Evolutionary conservation across 1,140 invertebrate species (phyloP).

Genomic region (Temnothorax nylanderi): DNA sequence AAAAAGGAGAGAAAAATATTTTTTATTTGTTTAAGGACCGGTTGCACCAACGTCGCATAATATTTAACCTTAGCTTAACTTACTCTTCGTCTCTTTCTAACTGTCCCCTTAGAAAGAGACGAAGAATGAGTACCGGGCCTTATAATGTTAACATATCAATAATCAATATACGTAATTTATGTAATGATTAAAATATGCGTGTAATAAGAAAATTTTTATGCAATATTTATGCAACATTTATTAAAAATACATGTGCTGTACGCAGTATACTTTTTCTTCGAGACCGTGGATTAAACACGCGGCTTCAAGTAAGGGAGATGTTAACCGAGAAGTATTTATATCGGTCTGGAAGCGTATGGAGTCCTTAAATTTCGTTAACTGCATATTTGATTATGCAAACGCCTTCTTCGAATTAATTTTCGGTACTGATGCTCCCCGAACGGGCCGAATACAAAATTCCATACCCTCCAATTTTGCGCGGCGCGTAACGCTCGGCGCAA

Average conservation of each 20-base stretch:
- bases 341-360: neutral
- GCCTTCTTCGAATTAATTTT: conserved; percentile 39
- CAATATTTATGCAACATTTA: neutral
- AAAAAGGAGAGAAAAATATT: neutral
- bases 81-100: too few species aligned
- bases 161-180: neutral
- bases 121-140: too few species aligned
- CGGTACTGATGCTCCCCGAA: neutral
- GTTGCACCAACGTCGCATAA: too few species aligned
- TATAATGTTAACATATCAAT: neutral
- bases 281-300: neutral
- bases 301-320: neutral
- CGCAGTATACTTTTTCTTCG: neutral
- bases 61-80: too few species aligned
- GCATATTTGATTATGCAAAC: conserved; percentile 52
- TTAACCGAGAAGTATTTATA: conserved; percentile 8
- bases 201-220: neutral
- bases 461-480: conserved; percentile 47
- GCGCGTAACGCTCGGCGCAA: neutral
- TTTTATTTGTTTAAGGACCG: too few species aligned
- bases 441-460: conserved; percentile 35
- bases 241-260: neutral
- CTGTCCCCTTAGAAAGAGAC: too few species aligned
- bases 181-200: neutral
- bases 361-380: conserved; percentile 33